Base-by-base conservation (phyloP, 2,797 vertebrate genomes). In the Eutrigla gurnardus region DNA sequence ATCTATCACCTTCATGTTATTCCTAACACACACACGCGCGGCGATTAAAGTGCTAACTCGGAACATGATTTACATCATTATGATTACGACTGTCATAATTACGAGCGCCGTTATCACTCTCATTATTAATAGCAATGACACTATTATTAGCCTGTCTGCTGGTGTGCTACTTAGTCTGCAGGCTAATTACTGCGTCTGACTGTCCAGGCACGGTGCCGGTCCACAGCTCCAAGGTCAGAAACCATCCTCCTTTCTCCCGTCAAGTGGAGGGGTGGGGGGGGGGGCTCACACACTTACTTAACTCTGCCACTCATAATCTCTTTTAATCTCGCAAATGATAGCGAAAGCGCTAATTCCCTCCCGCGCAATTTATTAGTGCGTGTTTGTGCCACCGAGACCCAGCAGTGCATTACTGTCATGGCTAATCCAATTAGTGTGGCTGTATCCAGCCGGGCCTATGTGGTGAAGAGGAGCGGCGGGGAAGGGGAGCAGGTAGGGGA, bases 391-490 rank as follows among this genome's bases (percentile, higher is more conserved):
- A 91, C 93, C 85, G 62, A 83, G 86, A 80, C 92, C 93, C 92
- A 86, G 91, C 71, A 87, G 94, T 95, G 91, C 87, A 91, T 96
- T 93, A 89, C 93, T 95, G 93, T 94, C 94, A 89, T 14, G 88
- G 93, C 87, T 96, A 96, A 97, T 96, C 95, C 96, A 97, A 97
- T 97, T 96, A 97, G 93, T 89, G 79, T 87, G 93, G 92, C 91
- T 93, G 93, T 93, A 93, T 95, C 83, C 71, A 45, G 75, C 60
- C 3, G 36, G 82, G 87, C 76, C 69, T 54, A 17, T 73, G 62
- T 85, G 72, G 86, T 75, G 69, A 62, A 47, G 77, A 61, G 61
- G 57, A 76, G 57, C 5, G 17, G 40, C 4, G 49, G 52, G 49
- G 6, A 43, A 5, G 42, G 53, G 42, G 58, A 49, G 73, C 71